Evolutionary conservation across 2,888 invertebrate species (phyloP).

Genomic region (Watsonalla cultraria): DNA sequence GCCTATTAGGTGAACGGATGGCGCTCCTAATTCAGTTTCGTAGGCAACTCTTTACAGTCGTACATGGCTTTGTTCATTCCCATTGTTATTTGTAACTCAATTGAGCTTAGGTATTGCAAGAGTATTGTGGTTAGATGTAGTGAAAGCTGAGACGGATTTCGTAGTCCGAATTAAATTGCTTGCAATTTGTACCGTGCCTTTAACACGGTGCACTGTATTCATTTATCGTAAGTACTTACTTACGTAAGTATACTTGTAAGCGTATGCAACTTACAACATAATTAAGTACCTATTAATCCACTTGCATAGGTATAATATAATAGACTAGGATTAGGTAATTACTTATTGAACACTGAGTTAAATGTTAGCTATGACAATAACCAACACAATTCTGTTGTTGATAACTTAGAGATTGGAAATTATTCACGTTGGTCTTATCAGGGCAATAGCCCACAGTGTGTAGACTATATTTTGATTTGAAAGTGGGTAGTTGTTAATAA

Average conservation of each 20-base stretch:
- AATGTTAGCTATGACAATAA: no score
- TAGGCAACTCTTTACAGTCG: slow-evolving; percentile 66
- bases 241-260: not conserved
- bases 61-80: slow-evolving; percentile 49
- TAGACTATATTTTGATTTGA: no score
- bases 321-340: no score
- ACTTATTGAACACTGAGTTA: no score
- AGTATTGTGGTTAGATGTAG: slow-evolving; percentile 40
- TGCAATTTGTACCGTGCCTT: slow-evolving; percentile 1
- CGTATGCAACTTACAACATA: not conserved
- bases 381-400: no score
- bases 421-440: no score
- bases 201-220: not conserved
- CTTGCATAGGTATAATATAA: no score
- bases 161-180: slow-evolving; percentile 17
- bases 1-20: slow-evolving; percentile 69
- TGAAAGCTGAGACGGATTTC: slow-evolving; percentile 39
- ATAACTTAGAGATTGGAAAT: no score
- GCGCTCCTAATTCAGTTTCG: slow-evolving; percentile 73
- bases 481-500: no score
- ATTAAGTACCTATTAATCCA: not conserved
- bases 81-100: slow-evolving; percentile 57
- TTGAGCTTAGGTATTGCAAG: slow-evolving; percentile 32
- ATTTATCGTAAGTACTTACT: not conserved
- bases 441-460: no score